Conservation (phyloP, 2,113 vertebrate genomes). For the Halcyon malimbica region DNA sequence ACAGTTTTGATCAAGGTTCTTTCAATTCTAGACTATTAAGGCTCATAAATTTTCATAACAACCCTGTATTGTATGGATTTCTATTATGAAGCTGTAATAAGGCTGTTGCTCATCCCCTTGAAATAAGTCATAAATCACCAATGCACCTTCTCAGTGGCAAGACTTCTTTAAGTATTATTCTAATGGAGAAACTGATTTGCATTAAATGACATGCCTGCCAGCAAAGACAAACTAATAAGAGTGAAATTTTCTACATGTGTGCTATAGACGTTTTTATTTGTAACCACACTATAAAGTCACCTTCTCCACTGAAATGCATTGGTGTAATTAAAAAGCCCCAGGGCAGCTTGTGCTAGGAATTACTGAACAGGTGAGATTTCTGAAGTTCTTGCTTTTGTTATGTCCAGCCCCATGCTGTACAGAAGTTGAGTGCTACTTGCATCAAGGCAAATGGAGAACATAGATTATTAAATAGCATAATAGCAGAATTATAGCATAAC, state of each 20-base stretch:
- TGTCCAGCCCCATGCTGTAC: neutral
- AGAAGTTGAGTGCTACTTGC: accelerated
- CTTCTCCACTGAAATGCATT: neutral
- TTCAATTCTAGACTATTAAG: conserved; percentile 18
- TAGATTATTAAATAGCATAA: neutral
- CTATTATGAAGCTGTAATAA: neutral
- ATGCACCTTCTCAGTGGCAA: neutral
- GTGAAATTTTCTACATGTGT: neutral
- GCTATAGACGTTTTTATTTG: neutral
- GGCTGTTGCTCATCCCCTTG: neutral
- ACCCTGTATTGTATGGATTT: neutral
- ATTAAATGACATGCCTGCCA: neutral
- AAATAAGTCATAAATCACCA: conserved; percentile 16
- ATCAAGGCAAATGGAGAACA: neutral
- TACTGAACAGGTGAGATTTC: neutral
- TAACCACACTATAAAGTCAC: neutral
- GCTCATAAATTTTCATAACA: conserved; percentile 18
- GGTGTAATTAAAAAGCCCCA: neutral
- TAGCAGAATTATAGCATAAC: no score
- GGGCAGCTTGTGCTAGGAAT: neutral
- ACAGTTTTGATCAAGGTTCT: neutral
- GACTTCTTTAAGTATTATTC: neutral
- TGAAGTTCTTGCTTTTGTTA: neutral
- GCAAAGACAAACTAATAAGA: neutral
- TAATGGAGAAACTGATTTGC: neutral